phyloP scores from a whole-genome alignment of 1,140 invertebrate species.

The Scaptodrosophila lebanonensis region DNA sequence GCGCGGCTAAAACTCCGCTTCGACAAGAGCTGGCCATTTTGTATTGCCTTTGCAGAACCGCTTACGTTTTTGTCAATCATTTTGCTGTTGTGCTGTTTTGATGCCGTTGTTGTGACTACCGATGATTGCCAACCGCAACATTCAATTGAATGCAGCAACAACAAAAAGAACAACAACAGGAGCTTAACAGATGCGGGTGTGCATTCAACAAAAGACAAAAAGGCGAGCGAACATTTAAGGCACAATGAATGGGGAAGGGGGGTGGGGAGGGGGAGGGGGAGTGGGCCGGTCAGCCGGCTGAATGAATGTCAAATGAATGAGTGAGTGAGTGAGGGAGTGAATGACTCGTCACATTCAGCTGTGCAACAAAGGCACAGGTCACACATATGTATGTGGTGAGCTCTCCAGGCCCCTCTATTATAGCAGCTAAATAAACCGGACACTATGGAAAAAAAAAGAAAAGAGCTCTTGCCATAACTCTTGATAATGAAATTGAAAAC shows the following conservation, averaged over 20 bases:
- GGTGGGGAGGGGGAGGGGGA: neutral
- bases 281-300: constrained; percentile 4
- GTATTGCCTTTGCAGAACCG: too few species aligned
- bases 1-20: too few species aligned
- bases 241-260: neutral
- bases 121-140: constrained; percentile 45
- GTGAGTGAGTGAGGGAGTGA: constrained; percentile 4
- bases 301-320: too few species aligned
- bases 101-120: too few species aligned
- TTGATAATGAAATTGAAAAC: constrained; percentile 64
- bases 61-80: too few species aligned
- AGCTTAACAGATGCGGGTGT: constrained; percentile 24
- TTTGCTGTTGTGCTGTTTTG: too few species aligned
- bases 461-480: constrained; percentile 48
- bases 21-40: too few species aligned
- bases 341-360: constrained; percentile 8
- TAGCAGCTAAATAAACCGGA: constrained; percentile 45
- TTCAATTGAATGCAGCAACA: constrained; percentile 50
- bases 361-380: too few species aligned
- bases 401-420: constrained; percentile 12
- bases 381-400: constrained; percentile 17
- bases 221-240: too few species aligned
- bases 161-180: constrained; percentile 10
- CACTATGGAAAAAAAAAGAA: too few species aligned
- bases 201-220: too few species aligned